Conservation (phyloP, 1,140 invertebrate genomes). For the Dysdera silvatica region DNA sequence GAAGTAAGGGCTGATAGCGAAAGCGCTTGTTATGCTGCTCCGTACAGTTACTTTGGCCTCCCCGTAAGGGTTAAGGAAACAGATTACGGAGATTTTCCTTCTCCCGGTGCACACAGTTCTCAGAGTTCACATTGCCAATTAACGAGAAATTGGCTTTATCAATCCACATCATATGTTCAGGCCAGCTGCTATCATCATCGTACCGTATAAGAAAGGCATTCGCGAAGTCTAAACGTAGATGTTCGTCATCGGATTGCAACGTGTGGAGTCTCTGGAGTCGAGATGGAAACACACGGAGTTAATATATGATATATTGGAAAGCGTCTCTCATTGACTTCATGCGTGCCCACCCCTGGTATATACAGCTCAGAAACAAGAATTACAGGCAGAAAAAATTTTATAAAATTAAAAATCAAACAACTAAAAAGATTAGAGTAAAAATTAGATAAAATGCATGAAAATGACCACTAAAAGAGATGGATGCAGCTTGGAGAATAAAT, state of each 20-base stretch:
- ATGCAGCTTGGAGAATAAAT: too few species aligned
- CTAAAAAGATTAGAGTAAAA: too few species aligned
- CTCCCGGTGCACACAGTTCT: not conserved
- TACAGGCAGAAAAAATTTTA: too few species aligned
- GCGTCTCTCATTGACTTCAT: too few species aligned
- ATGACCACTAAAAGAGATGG: too few species aligned
- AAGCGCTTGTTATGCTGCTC: not conserved
- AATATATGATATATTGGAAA: too few species aligned
- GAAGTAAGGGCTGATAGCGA: not conserved
- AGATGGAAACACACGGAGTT: not conserved
- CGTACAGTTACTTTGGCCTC: not conserved
- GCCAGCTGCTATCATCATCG: not conserved
- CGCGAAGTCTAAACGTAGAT: not conserved
- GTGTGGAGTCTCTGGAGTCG: not conserved
- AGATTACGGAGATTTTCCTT: not conserved
- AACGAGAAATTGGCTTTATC: not conserved
- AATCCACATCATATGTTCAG: not conserved
- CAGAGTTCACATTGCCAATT: not conserved
- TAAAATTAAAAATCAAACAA: too few species aligned
- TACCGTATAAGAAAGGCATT: not conserved
- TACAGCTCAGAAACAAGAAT: too few species aligned
- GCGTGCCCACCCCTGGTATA: too few species aligned
- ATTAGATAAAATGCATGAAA: too few species aligned
- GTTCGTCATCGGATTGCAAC: not conserved
- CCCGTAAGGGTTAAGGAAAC: not conserved